Conservation (phyloP, 2,888 invertebrate species). For the Noctuana brunneofusca region DNA sequence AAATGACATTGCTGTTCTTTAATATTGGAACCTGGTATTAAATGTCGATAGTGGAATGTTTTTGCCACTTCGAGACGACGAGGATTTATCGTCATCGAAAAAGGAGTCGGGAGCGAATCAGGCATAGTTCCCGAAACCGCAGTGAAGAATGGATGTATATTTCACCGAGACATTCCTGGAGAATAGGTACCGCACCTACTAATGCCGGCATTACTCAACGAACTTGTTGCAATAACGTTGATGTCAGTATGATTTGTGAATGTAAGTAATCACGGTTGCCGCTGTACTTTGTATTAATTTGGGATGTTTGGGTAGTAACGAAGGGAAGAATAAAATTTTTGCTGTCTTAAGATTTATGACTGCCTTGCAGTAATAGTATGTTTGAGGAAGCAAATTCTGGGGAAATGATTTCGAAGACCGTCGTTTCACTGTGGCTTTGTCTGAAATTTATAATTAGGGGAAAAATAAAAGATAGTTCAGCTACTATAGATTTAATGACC, state of each 20-base stretch:
- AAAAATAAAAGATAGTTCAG: too few relatives aligned
- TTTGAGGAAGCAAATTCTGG: neutral
- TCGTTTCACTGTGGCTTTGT: too few relatives aligned
- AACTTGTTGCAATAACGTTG: conserved; percentile 65
- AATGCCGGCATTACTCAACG: conserved; percentile 56
- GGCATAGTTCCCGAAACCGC: conserved; percentile 44
- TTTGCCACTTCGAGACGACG: neutral
- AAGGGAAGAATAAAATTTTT: conserved; percentile 2
- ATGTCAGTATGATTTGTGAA: conserved; percentile 69
- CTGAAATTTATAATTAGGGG: too few relatives aligned
- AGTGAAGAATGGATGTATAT: conserved; percentile 57
- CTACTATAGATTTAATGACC: too few relatives aligned
- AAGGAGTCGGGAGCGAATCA: conserved; percentile 13
- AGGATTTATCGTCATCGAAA: conserved; percentile 17
- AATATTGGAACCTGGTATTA: neutral
- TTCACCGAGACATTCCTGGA: conserved; percentile 55
- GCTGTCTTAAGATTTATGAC: neutral
- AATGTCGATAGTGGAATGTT: conserved; percentile 1
- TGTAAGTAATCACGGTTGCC: conserved; percentile 54
- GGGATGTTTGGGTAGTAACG: conserved; percentile 9
- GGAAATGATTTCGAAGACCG: too few relatives aligned
- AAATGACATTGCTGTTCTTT: neutral
- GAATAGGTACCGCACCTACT: conserved; percentile 47
- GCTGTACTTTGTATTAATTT: conserved; percentile 29
- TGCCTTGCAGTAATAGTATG: neutral